A percentile compares a stretch with the other conserved stretches of the same genome.
phyloP scores from a whole-genome alignment of 2,888 invertebrate species.

The Metopia argyrocephala region DNA sequence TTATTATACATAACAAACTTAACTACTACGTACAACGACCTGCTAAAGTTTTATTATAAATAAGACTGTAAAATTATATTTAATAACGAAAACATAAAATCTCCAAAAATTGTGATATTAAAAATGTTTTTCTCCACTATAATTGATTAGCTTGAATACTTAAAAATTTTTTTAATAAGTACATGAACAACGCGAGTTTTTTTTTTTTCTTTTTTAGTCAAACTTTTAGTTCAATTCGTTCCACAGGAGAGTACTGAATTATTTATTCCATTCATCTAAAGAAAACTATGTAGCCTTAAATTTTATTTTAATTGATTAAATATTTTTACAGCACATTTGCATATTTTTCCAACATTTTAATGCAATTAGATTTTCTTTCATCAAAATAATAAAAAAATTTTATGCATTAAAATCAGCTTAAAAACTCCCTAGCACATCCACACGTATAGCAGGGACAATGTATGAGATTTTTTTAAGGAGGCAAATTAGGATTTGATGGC shows the following conservation, averaged over 20 bases:
- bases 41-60: too few relatives aligned
- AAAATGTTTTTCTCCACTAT: too few relatives aligned
- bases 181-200: background rate
- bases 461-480: background rate
- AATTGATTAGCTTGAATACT: too few relatives aligned
- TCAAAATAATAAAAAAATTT: background rate
- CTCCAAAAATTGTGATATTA: too few relatives aligned
- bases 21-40: too few relatives aligned
- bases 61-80: too few relatives aligned
- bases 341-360: slow-evolving; percentile 36
- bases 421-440: background rate
- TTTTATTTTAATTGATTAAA: slow-evolving; percentile 46
- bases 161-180: background rate
- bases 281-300: background rate
- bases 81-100: too few relatives aligned
- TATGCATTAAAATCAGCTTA: slow-evolving; percentile 43
- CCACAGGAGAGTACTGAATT: background rate
- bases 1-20: too few relatives aligned
- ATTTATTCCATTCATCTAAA: slow-evolving; percentile 20
- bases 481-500: background rate
- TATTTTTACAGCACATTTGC: slow-evolving; percentile 36
- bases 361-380: slow-evolving; percentile 47
- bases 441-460: background rate
- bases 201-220: too few relatives aligned
- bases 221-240: too few relatives aligned